Base-by-base conservation (phyloP, 2,113 vertebrate species). In the Gila orcuttii region DNA sequence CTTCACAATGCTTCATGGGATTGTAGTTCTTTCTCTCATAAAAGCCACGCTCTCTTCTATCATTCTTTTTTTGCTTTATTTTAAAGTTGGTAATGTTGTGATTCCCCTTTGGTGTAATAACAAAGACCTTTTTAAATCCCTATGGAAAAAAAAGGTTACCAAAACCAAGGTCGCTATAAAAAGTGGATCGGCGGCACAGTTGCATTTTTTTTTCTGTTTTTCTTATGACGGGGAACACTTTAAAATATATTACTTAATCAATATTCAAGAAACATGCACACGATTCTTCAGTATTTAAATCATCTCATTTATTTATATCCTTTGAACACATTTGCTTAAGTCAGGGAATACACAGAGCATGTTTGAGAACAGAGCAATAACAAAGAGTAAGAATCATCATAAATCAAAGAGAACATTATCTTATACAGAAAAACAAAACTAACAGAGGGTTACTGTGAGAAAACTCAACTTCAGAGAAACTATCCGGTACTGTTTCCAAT, bases 251-350 rank as follows among this genome's bases (percentile, higher is more conserved):
- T 10, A 2, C 42, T 75, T 25, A 1, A 39, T 25, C 31, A n/a
- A 60, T 28, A 11, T 8, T 47, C 19, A 64, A 64, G 39, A 50
- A 28, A 23, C 9, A 69, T 28, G 2, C 13, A 66, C 45, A 66
- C 17, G 31, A 21, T 73, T 52, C 19, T 74, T 82, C 47, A 85
- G 78, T 92, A 93, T 91, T 94, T 91, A 91, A 93, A 93, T 87
- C 59, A 84, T 93, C 59, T 80, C 93, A 93, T 88, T 94, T 95
- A 95, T 94, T 95, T 93, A 86, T 90, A 94, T 94, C 91, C 94
- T 92, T 85, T 92, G 90, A 94, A 93, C 93, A 95, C 93, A 92
- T 94, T 90, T 89, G 90, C 76, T 93, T 93, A 94, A 94, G 92
- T 94, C 88, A 92, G 92, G 93, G 93, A 94, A 94, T 91, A 93